These are phyloP conservation scores for Hippocampus zosterae DNA, from an alignment of 2,113 vertebrate species.

Conservation along the genomic window DNA sequence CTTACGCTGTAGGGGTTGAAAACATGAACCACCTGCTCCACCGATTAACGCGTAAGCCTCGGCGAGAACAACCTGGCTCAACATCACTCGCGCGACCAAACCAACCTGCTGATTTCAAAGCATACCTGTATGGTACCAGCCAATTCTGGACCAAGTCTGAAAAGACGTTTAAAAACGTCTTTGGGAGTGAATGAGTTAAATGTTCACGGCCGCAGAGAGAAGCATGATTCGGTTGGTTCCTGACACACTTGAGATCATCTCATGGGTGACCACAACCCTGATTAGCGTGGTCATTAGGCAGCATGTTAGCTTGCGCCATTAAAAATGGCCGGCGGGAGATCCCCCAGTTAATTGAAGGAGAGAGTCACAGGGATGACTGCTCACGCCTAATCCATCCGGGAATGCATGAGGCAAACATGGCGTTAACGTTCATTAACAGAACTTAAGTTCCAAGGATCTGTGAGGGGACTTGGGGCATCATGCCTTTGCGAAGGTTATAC, in stretches of 20 bases:
- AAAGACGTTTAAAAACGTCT: no score
- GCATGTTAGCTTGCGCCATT: slow-evolving; percentile 43
- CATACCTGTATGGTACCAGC: no score
- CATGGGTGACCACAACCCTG: slow-evolving; percentile 13
- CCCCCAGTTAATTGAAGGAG: slow-evolving; percentile 26
- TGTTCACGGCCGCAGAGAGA: not conserved
- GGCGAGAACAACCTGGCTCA: slow-evolving; percentile 26
- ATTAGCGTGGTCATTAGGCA: slow-evolving; percentile 21
- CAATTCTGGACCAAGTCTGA: no score
- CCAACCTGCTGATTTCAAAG: not conserved
- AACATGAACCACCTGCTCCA: slow-evolving; percentile 64
- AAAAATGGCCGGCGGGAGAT: slow-evolving; percentile 45
- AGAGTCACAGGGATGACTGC: slow-evolving; percentile 31
- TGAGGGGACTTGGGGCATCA: not conserved
- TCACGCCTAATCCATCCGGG: slow-evolving; percentile 29
- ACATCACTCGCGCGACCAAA: slow-evolving; percentile 9
- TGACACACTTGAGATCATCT: slow-evolving; percentile 15
- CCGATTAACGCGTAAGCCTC: slow-evolving; percentile 55
- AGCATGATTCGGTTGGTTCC: not conserved
- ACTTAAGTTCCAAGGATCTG: not conserved
- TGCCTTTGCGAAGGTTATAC: not conserved
- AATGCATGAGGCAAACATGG: slow-evolving; percentile 3
- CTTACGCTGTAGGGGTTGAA: slow-evolving; percentile 57
- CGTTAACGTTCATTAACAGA: not conserved
- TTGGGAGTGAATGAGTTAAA: no score